Evolutionary conservation across 2,113 vertebrate species (phyloP).

Genomic region (Perca flavescens): DNA sequence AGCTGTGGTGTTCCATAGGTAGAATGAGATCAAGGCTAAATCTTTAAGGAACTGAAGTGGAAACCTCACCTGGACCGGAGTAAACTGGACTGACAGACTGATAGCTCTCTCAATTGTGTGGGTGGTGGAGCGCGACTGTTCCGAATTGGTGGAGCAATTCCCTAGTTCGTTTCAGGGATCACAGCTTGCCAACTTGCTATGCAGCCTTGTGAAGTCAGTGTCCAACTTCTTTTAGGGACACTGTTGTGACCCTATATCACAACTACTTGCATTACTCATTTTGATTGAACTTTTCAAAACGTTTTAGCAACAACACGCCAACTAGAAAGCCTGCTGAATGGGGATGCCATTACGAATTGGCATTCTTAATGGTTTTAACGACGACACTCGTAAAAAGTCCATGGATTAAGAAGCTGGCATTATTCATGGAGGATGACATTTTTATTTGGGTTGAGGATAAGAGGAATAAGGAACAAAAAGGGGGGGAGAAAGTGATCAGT

Average conservation of each 20-base stretch:
- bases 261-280: conserved; percentile 13
- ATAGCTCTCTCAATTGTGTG: neutral
- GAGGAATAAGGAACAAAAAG: neutral
- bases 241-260: neutral
- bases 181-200: neutral
- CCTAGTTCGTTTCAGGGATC: neutral
- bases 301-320: conserved; percentile 4
- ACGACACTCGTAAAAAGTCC: conserved; percentile 23
- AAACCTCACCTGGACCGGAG: neutral
- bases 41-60: neutral
- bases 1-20: neutral
- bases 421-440: conserved; percentile 32
- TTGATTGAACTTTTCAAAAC: conserved; percentile 19
- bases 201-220: neutral
- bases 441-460: conserved; percentile 20
- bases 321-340: conserved; percentile 22
- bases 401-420: conserved; percentile 22
- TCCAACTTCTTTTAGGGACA: conserved; percentile 1
- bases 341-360: conserved; percentile 16
- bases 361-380: conserved; percentile 25
- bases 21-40: neutral
- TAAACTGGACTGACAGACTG: neutral
- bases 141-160: neutral
- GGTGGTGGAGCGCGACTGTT: too few relatives aligned
- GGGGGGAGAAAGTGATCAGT: neutral